phyloP scores from a whole-genome alignment of 2,888 invertebrate species.

The Sinotaia quadrata region DNA sequence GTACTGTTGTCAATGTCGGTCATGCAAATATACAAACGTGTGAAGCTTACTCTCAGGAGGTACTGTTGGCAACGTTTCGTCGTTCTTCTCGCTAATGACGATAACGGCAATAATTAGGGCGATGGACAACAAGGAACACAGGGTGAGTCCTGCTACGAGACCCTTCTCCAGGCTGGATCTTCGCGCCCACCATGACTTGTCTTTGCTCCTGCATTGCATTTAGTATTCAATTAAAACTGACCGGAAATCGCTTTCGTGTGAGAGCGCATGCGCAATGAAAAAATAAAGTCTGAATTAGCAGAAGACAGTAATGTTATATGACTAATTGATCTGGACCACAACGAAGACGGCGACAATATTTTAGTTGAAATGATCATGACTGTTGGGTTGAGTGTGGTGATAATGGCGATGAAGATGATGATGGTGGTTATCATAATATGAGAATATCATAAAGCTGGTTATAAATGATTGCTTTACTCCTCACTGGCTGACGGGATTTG shows the following conservation, averaged over 20 bases:
- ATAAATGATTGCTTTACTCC: too few relatives aligned
- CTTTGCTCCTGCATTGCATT: background rate
- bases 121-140: background rate
- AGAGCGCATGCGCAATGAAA: background rate
- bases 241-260: background rate
- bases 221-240: too few relatives aligned
- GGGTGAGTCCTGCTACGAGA: background rate
- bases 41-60: too few relatives aligned
- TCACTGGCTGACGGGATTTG: too few relatives aligned
- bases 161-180: background rate
- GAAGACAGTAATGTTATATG: background rate
- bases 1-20: too few relatives aligned
- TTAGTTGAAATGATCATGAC: too few relatives aligned
- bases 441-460: too few relatives aligned
- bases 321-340: background rate
- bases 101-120: slow-evolving; percentile 12
- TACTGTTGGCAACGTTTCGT: too few relatives aligned
- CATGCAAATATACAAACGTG: too few relatives aligned
- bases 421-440: too few relatives aligned
- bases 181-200: slow-evolving; percentile 6
- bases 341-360: background rate
- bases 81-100: background rate
- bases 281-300: background rate
- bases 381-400: too few relatives aligned
- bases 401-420: too few relatives aligned